Evolutionary conservation across 2,797 vertebrate genomes (phyloP).

Genomic region (Chaenodraco wilsoni): DNA sequence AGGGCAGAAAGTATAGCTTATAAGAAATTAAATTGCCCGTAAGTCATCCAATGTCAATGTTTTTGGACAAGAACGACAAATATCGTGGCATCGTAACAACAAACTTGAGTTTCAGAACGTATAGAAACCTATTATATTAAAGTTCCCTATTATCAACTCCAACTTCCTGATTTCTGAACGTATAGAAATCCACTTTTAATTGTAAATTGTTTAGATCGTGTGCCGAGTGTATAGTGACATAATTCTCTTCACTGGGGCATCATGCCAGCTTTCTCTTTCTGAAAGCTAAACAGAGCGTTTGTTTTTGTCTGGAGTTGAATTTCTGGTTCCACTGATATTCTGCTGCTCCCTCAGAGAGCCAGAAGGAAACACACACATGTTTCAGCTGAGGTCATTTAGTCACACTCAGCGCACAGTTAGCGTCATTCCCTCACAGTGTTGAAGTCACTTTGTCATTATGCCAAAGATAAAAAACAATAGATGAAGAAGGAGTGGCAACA

Average conservation of each 20-base stretch:
- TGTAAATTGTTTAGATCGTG: neutral
- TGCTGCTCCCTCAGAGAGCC: neutral
- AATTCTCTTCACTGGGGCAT: neutral
- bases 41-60: no score
- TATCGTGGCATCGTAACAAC: no score
- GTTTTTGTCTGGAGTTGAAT: neutral
- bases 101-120: no score
- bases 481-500: constrained; percentile 3
- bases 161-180: no score
- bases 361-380: constrained; percentile 33
- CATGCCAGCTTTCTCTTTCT: neutral
- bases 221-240: neutral
- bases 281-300: neutral
- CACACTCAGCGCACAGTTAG: constrained; percentile 13
- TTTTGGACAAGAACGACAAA: no score
- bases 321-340: neutral
- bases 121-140: no score
- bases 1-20: no score
- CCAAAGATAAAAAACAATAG: constrained; percentile 22
- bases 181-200: no score
- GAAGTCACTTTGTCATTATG: constrained; percentile 2
- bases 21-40: no score
- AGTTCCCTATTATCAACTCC: no score
- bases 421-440: constrained; percentile 12
- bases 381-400: constrained; percentile 40